A percentile compares a stretch with the other conserved stretches of the same genome.
Conservation (phyloP, 2,888 invertebrate species). For the Galeruca laticollis region DNA sequence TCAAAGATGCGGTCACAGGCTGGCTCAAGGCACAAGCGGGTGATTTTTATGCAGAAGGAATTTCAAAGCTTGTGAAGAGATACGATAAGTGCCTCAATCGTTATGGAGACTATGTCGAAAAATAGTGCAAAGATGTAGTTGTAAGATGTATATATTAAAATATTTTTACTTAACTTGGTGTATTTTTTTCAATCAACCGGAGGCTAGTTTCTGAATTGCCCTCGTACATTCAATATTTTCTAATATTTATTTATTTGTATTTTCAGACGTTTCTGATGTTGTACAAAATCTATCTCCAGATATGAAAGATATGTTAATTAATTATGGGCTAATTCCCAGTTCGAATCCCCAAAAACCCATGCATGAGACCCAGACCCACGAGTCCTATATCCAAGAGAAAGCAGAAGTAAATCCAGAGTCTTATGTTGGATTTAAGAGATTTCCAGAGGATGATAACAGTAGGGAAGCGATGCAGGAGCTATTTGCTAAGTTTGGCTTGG, state of each 20-base stretch:
- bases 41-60: too few relatives aligned
- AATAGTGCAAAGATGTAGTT: too few relatives aligned
- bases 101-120: too few relatives aligned
- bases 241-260: not conserved
- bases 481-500: conserved; percentile 61
- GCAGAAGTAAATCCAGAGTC: conserved; percentile 61
- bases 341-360: conserved; percentile 46
- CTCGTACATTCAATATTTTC: conserved; percentile 9
- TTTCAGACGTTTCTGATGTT: conserved; percentile 60
- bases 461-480: conserved; percentile 61
- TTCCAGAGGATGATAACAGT: conserved; percentile 60
- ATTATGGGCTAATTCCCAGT: conserved; percentile 65
- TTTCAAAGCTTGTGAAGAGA: too few relatives aligned
- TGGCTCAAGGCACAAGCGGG: too few relatives aligned
- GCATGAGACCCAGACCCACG: conserved; percentile 22
- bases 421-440: conserved; percentile 64
- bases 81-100: too few relatives aligned
- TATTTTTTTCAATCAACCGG: too few relatives aligned
- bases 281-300: conserved; percentile 64
- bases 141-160: too few relatives aligned
- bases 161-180: too few relatives aligned
- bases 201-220: too few relatives aligned
- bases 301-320: conserved; percentile 66
- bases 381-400: conserved; percentile 53
- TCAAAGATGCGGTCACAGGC: too few relatives aligned